These are phyloP conservation scores for Biston betularia DNA, from an alignment of 2,888 invertebrate genomes.

Conservation along the genomic window DNA sequence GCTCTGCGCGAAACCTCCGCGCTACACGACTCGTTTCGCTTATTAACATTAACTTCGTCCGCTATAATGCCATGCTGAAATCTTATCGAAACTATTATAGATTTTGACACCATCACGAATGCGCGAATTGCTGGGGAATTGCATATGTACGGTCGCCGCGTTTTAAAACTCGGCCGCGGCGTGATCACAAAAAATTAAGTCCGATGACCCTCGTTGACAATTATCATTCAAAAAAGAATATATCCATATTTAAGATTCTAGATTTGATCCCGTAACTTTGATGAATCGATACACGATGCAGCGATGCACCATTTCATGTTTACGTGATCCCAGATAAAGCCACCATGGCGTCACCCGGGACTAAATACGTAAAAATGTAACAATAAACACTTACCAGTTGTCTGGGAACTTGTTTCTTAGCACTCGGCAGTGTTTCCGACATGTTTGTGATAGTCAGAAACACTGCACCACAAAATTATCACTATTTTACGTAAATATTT, in stretches of 20 bases:
- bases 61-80: constrained; percentile 70
- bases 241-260: constrained; percentile 49
- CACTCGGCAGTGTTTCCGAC: constrained; percentile 87
- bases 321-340: constrained; percentile 88
- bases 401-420: constrained; percentile 86
- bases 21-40: constrained; percentile 59
- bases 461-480: constrained; percentile 82
- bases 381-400: constrained; percentile 88
- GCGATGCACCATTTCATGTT: constrained; percentile 87
- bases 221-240: constrained; percentile 56
- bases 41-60: constrained; percentile 53
- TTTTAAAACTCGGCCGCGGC: constrained; percentile 81
- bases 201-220: constrained; percentile 73
- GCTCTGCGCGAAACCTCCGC: constrained; percentile 55
- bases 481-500: constrained; percentile 87
- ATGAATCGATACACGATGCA: constrained; percentile 85
- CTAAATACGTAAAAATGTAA: constrained; percentile 83
- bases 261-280: constrained; percentile 65
- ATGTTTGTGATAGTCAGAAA: constrained; percentile 85
- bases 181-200: constrained; percentile 78
- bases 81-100: constrained; percentile 80
- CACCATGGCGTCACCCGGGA: constrained; percentile 88
- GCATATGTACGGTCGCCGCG: constrained; percentile 73
- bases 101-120: constrained; percentile 85
- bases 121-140: constrained; percentile 75